These are phyloP conservation scores for Staurois parvus DNA, from an alignment of 2,797 vertebrate species.

Conservation along the genomic window DNA sequence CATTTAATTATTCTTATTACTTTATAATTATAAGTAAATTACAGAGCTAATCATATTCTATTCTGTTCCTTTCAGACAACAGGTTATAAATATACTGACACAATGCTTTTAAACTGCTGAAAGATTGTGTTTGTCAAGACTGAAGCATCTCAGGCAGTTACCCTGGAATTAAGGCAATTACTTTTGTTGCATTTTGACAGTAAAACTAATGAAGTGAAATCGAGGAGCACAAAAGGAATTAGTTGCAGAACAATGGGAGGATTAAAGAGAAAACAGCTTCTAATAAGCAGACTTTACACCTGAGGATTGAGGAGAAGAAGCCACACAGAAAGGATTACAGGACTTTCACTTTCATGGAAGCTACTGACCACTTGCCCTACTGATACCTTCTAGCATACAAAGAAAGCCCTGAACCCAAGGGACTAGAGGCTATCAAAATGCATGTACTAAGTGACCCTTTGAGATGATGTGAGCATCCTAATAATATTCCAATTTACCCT, in stretches of 20 bases:
- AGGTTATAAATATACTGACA: slow-evolving; percentile 63
- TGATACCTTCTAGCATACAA: slow-evolving; percentile 36
- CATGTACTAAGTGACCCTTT: background rate
- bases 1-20: slow-evolving; percentile 61
- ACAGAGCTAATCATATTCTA: slow-evolving; percentile 61
- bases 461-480: background rate
- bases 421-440: background rate
- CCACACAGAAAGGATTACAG: slow-evolving; percentile 48
- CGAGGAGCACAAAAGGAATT: slow-evolving; percentile 63
- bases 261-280: slow-evolving; percentile 61
- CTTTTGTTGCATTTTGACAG: slow-evolving; percentile 64
- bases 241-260: slow-evolving; percentile 58
- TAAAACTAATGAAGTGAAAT: slow-evolving; percentile 63
- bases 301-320: slow-evolving; percentile 55
- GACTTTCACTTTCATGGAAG: slow-evolving; percentile 14
- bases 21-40: slow-evolving; percentile 63
- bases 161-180: slow-evolving; percentile 63
- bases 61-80: slow-evolving; percentile 60
- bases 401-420: background rate
- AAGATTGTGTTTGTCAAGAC: slow-evolving; percentile 63
- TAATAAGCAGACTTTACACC: slow-evolving; percentile 61
- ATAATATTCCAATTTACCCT: background rate
- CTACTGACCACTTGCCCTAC: slow-evolving; percentile 31
- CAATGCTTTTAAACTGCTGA: slow-evolving; percentile 61
- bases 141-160: slow-evolving; percentile 62